A percentile compares a stretch with the other conserved stretches of the same genome.
Conservation (phyloP, 1,140 invertebrate species). For the Drosophila parvula region DNA sequence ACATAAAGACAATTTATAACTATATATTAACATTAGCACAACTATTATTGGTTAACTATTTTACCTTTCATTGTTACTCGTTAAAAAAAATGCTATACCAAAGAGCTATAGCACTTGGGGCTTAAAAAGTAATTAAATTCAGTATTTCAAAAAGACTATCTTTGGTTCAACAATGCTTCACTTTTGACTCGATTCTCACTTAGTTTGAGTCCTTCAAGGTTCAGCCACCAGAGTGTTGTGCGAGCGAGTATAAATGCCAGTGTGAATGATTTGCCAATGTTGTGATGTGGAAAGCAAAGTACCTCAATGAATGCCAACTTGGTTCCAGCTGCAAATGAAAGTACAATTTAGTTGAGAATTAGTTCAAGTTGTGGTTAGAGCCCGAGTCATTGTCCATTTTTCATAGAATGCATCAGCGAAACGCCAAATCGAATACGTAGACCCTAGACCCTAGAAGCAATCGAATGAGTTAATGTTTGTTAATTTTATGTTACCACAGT, state of each 20-base stretch:
- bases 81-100: too few relatives aligned
- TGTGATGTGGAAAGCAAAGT: constrained; percentile 77
- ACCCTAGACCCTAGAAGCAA: constrained; percentile 7
- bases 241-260: constrained; percentile 4
- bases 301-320: constrained; percentile 70
- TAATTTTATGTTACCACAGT: constrained; percentile 3
- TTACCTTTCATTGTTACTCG: too few relatives aligned
- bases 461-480: neutral
- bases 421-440: neutral
- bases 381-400: constrained; percentile 25
- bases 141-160: too few relatives aligned
- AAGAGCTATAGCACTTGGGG: too few relatives aligned
- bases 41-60: too few relatives aligned
- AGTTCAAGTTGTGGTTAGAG: constrained; percentile 32
- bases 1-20: neutral
- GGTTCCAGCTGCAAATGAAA: constrained; percentile 75
- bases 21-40: too few relatives aligned
- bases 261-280: constrained; percentile 47
- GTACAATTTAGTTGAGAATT: constrained; percentile 75
- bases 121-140: too few relatives aligned
- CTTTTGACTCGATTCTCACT: neutral
- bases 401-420: constrained; percentile 26
- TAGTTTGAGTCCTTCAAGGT: neutral
- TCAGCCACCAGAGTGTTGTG: constrained; percentile 4
- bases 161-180: too few relatives aligned